A percentile compares a stretch with the other conserved stretches of the same genome.
Evolutionary conservation across 2,888 invertebrate genomes (phyloP).

Genomic region (Tricholauxania praeusta): DNA sequence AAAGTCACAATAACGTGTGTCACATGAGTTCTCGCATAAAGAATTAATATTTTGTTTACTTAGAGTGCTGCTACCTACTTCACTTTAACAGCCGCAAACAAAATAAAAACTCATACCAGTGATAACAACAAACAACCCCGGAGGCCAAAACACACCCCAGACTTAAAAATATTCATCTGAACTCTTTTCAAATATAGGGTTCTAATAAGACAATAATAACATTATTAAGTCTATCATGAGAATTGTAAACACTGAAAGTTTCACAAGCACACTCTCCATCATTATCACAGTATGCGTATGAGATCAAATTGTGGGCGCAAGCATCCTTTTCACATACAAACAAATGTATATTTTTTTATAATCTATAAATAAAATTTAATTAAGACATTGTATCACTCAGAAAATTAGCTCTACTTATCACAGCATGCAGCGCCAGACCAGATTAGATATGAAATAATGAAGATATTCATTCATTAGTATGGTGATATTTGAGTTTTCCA

Average conservation of each 20-base stretch:
- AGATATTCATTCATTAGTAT: too few relatives aligned
- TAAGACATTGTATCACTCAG: constrained; percentile 6
- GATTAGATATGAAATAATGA: too few relatives aligned
- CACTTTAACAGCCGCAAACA: too few relatives aligned
- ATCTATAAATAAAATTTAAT: constrained; percentile 13
- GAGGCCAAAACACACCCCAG: neutral
- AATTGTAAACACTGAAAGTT: constrained; percentile 23
- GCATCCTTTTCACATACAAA: neutral
- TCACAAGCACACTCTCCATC: neutral
- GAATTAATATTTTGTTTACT: too few relatives aligned
- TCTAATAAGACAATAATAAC: neutral
- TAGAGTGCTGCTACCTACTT: too few relatives aligned
- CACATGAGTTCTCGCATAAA: too few relatives aligned
- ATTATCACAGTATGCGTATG: too few relatives aligned
- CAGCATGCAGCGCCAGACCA: constrained; percentile 1
- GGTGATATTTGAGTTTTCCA: too few relatives aligned
- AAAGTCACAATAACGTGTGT: too few relatives aligned
- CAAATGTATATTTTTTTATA: neutral
- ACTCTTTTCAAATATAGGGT: neutral
- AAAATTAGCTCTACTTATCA: constrained; percentile 26
- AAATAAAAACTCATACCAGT: constrained; percentile 7
- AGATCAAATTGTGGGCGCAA: neutral
- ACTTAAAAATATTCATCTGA: neutral
- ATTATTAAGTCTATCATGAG: constrained; percentile 1
- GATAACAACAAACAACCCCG: constrained; percentile 2